These are phyloP conservation scores for Penelope pileata DNA, from an alignment of 2,113 vertebrate genomes.

Conservation along the genomic window DNA sequence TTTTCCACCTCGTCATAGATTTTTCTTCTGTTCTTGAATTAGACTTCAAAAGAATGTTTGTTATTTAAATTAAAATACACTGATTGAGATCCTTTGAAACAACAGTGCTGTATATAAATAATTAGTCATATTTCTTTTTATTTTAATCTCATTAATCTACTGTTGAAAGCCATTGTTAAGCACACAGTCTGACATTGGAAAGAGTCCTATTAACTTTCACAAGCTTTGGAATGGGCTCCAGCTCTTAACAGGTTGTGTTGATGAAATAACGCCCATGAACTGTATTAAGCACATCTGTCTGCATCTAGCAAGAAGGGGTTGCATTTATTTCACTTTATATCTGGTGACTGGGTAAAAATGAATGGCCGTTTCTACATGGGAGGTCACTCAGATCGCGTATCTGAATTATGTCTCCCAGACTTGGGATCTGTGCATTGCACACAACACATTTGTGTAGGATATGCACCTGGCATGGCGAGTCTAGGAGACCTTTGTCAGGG, in stretches of 20 bases:
- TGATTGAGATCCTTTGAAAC: slow-evolving; percentile 19
- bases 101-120: not conserved
- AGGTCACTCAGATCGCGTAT: not conserved
- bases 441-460: not conserved
- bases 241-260: not conserved
- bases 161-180: slow-evolving; percentile 21
- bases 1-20: not conserved
- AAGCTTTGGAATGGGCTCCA: not conserved
- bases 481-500: not conserved
- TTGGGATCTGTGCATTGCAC: not conserved
- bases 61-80: slow-evolving; percentile 21
- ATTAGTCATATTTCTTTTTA: slow-evolving; percentile 50
- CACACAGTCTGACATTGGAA: not conserved
- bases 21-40: slow-evolving; percentile 18
- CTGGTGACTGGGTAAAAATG: not conserved
- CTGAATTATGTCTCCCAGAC: not conserved
- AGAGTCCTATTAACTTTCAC: slow-evolving; percentile 1
- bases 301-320: not conserved
- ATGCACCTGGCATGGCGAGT: fast-evolving
- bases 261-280: not conserved
- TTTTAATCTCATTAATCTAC: not conserved
- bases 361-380: not conserved
- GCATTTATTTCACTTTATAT: not conserved
- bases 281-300: not conserved
- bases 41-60: slow-evolving; percentile 25